Evolutionary conservation across 2,113 vertebrate genomes (phyloP), one percentile per base, ranked within the genome.

Genomic region (Crotalus horridus): DNA sequence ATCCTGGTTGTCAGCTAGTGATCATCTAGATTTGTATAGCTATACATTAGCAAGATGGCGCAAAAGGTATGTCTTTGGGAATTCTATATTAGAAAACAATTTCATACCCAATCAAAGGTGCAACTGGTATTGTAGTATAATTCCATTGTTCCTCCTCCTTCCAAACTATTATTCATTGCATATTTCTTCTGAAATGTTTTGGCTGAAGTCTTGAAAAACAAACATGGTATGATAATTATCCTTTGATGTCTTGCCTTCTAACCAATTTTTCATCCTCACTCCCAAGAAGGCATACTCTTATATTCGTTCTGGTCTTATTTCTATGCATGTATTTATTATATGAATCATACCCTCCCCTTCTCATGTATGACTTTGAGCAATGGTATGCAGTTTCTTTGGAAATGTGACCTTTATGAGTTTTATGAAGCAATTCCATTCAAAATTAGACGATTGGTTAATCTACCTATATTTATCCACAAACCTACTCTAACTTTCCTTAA

Each of bases 21-120:
- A 81, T 39, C 69, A 39, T 20, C 69, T 81, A 20, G 15, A 81
- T 39, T 74, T 74, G 20, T 39, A n/a, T 74, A 74, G n/a, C 13
- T 20, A 74, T 39, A 33, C 13, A 33, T 74, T 97, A 97, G 94
- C 95, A 94, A 97, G 96, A 95, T 96, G 96, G 97, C 92, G 94
- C 58, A 96, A 97, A 96, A 95, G 94, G 95, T 96, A 92, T 91
- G 15, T 94, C 95, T 97, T 96, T 96, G 97, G 69, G 96, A 97
- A 96, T 95, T 93, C 93, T 91, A 54, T 95, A 94, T 89, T 96
- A 96, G 94, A 95, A 96, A 94, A 85, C 93, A 92, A 93, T 91
- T 33, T 97, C 61, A 87, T 91, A 95, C 88, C 51, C 95, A 96
- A 96, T 93, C 89, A 95, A 95, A 97, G 96, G 95, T 69, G 93